Evolutionary conservation across 2,113 vertebrate genomes (phyloP).

Genomic region (Orientallactaga bullata): DNA sequence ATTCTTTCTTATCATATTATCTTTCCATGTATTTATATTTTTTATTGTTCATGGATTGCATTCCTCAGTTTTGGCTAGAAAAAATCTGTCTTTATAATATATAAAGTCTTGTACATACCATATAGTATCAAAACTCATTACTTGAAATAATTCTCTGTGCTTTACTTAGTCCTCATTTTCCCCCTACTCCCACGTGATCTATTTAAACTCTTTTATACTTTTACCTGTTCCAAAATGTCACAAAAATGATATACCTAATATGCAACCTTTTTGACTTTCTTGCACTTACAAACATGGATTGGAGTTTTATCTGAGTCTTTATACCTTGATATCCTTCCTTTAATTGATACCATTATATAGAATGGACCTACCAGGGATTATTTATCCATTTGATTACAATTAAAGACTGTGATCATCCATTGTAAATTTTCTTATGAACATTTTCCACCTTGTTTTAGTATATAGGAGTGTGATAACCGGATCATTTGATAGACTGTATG

Average conservation of each 20-base stretch:
- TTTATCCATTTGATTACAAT: not conserved
- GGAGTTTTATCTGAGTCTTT: not conserved
- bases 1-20: not conserved
- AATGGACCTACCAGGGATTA: not conserved
- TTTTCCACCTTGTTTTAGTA: not conserved
- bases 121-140: not conserved
- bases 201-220: not conserved
- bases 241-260: not conserved
- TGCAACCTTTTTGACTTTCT: not conserved
- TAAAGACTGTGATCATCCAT: not conserved
- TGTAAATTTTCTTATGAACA: not conserved
- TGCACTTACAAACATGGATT: not conserved
- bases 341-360: not conserved
- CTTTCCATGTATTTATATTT: not conserved
- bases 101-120: not conserved
- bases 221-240: not conserved
- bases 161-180: not conserved
- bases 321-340: not conserved
- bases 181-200: not conserved
- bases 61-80: not conserved
- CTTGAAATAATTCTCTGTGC: not conserved
- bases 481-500: not conserved
- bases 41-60: not conserved
- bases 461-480: not conserved
- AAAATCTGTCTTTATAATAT: not conserved